These are phyloP conservation scores for Drosophila cracens DNA, from an alignment of 2,888 invertebrate genomes.

Conservation along the genomic window DNA sequence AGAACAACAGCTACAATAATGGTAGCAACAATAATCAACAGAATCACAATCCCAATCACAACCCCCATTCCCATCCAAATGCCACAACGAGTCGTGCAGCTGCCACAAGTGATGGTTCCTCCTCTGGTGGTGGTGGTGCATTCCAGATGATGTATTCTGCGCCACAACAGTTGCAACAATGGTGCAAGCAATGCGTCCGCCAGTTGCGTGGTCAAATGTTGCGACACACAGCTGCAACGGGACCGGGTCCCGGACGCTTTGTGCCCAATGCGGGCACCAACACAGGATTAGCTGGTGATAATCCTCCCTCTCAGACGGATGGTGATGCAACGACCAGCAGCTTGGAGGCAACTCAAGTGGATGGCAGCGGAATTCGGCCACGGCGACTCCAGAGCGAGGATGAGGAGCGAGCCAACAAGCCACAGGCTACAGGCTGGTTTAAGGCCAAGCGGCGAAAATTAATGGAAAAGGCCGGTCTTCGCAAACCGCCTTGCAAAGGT, in stretches of 20 bases:
- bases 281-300: constrained; percentile 1
- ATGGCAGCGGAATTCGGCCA: constrained; percentile 18
- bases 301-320: not conserved
- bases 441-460: not conserved
- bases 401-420: not conserved
- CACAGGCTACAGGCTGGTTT: not conserved
- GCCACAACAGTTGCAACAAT: constrained; percentile 43
- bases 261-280: constrained; percentile 22
- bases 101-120: not conserved
- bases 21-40: constrained; percentile 26
- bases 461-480: constrained; percentile 15
- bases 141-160: constrained; percentile 2
- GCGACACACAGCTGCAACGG: constrained; percentile 66
- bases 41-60: constrained; percentile 12
- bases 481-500: constrained; percentile 35
- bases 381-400: not conserved
- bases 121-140: not conserved
- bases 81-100: not conserved
- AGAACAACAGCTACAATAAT: constrained; percentile 27
- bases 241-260: constrained; percentile 44
- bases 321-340: not conserved
- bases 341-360: constrained; percentile 16
- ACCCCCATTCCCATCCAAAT: not conserved
- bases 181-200: constrained; percentile 50
- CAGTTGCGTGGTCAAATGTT: constrained; percentile 51